Percentiles rank a stretch among this genome's conserved stretches.
phyloP scores from a whole-genome alignment of 1,140 invertebrate genomes.

The Mesaphorura yosii region DNA sequence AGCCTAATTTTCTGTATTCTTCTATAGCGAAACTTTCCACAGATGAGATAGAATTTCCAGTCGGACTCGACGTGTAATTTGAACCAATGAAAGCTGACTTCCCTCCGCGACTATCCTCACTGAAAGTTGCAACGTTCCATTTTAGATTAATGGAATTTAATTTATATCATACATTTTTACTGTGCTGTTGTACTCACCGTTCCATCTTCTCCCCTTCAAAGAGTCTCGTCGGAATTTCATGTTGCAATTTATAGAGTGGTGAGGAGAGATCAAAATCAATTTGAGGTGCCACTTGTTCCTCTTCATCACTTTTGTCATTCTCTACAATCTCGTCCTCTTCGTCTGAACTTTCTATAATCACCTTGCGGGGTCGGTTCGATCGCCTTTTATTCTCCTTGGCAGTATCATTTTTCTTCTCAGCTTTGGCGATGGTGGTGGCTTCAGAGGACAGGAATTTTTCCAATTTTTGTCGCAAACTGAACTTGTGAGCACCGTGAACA shows the following conservation, averaged over 20 bases:
- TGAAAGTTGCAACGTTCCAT: no score
- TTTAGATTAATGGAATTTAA: no score
- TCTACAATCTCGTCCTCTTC: slow-evolving; percentile 4
- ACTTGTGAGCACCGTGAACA: slow-evolving; percentile 20
- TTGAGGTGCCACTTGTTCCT: no score
- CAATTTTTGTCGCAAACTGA: background rate
- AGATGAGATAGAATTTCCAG: slow-evolving; percentile 31
- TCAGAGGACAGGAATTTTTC: no score
- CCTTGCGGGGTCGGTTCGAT: background rate
- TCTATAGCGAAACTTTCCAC: slow-evolving; percentile 44
- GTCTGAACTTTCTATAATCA: background rate
- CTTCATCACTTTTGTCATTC: no score
- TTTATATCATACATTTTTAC: no score
- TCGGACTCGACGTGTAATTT: slow-evolving; percentile 30
- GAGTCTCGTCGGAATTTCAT: background rate
- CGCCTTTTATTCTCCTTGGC: background rate
- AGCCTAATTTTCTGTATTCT: slow-evolving; percentile 42
- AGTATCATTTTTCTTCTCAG: slow-evolving; percentile 23
- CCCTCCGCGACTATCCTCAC: no score
- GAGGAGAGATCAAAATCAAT: no score
- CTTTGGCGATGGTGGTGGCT: background rate
- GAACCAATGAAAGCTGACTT: slow-evolving; percentile 29
- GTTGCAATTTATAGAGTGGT: background rate
- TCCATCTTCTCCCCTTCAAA: slow-evolving; percentile 18
- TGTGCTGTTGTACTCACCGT: slow-evolving; percentile 2